Percentiles rank a stretch among this genome's conserved stretches.
phyloP scores from a whole-genome alignment of 1,140 invertebrate species.

The Nasonia longicornis region DNA sequence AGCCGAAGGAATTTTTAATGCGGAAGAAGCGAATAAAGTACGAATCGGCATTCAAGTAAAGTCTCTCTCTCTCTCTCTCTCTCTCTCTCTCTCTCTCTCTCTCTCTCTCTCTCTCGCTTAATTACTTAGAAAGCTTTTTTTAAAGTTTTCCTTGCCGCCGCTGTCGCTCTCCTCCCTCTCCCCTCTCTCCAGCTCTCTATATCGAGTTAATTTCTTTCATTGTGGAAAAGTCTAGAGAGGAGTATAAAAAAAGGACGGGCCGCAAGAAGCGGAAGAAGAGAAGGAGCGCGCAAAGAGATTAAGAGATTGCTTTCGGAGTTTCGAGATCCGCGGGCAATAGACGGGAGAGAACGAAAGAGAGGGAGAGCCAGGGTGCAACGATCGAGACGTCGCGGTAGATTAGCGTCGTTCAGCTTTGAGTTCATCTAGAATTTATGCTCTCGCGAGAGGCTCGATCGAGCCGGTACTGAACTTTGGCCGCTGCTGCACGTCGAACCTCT shows the following conservation, averaged over 20 bases:
- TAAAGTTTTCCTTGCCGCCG: not conserved
- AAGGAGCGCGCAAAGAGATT: conserved; percentile 26
- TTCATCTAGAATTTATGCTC: conserved; percentile 40
- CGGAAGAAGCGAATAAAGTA: not conserved
- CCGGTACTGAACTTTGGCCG: not conserved
- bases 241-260: not conserved
- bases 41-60: conserved; percentile 28
- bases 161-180: not conserved
- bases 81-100: not conserved
- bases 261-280: not conserved
- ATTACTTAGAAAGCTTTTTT: conserved; percentile 34
- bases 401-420: conserved; percentile 37
- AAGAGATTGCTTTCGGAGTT: conserved; percentile 40
- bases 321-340: conserved; percentile 1
- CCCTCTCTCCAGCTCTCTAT: not conserved
- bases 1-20: conserved; percentile 3
- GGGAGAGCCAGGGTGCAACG: conserved; percentile 12
- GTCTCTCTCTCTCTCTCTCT: conserved; percentile 4
- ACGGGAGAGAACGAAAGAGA: not conserved
- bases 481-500: conserved; percentile 26
- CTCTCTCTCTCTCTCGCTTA: not conserved
- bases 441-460: conserved; percentile 25
- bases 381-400: conserved; percentile 39
- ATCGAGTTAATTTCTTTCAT: conserved; percentile 41
- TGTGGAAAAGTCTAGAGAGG: conserved; percentile 30